Conservation (phyloP, 2,113 vertebrate genomes). For the Shinisaurus crocodilurus region DNA sequence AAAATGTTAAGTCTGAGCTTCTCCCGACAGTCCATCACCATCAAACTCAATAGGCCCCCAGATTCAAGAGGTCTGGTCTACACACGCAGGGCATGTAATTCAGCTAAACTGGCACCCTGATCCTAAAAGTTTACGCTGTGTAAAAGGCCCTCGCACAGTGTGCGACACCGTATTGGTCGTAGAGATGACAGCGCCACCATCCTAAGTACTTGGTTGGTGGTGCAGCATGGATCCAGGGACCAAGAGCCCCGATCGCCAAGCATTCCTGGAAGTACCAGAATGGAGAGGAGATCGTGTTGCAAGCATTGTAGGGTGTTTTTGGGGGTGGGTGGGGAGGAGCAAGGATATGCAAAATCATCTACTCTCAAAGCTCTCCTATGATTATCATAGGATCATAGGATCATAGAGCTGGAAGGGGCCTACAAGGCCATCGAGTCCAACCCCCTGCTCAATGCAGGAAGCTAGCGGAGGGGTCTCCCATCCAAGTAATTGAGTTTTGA, state of each 20-base stretch:
- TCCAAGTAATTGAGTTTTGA: no score
- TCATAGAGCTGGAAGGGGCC: no score
- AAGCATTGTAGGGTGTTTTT: background rate
- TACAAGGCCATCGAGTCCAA: no score
- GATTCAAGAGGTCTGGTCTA: background rate
- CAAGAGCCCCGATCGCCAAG: no score
- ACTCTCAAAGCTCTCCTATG: background rate
- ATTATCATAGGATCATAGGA: no score
- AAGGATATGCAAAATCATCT: background rate
- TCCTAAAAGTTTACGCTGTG: background rate
- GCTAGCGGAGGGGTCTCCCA: no score
- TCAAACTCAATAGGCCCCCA: background rate
- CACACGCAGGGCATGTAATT: background rate
- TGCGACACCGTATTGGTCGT: background rate
- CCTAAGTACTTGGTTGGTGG: background rate
- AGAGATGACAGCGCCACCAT: no score
- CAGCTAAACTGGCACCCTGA: background rate
- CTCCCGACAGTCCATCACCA: background rate
- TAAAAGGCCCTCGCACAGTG: no score
- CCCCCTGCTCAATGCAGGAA: no score
- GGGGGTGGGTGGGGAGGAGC: no score
- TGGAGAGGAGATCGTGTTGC: background rate
- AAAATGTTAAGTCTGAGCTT: slow-evolving; percentile 17
- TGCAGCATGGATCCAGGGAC: background rate
- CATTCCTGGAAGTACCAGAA: background rate